Base-by-base conservation (phyloP, 1,140 invertebrate genomes). In the Lordiphosa stackelbergi region DNA sequence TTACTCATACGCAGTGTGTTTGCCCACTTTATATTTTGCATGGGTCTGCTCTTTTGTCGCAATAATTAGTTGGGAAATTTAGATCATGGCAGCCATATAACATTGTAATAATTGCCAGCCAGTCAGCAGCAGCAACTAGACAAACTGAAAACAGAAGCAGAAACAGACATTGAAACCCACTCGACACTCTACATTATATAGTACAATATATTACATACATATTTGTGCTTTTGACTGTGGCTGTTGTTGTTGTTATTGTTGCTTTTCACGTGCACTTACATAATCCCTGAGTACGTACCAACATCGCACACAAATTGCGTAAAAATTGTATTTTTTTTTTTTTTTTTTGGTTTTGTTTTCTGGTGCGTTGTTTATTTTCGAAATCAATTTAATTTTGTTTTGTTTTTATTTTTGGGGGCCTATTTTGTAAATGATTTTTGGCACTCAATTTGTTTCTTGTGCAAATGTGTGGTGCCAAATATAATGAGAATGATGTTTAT, bases 1-100 rank as follows among this genome's bases (percentile, higher is more conserved):
- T 79, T 64, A 64, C 66, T 63, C 46, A 61, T 74, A 65, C 63
- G 48, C 70, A 52, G 42, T 31, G 28, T 31, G 28, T 31, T 31
- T 31, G 28, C 42, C 47, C 41, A 47, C 34, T 38, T 13, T 51
- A 37, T 49, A 49, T 53, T 53, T 54, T 62, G 48, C 53, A 60
- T 66, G 59, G 28, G 48, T 37, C 28, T 52, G 42, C 47, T 51
- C 35, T 63, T 73, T 78, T 79, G 66, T 69, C 70, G 69, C 75
- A 74, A 81, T 69, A 69, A 72, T 81, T 72, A 75, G 71, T 72
- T 75, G 52, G 47, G 52, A 62, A 72, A 81, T 81, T 64, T 72
- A 66, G 71, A 81, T 83, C 77, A 81, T 81, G 75, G 77, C 72
- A 75, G 75, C 63, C 57, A 65, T 69, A 81, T 57, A 81, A 55